Conservation (phyloP, 2,888 invertebrate species). For the Julus scanicus region DNA sequence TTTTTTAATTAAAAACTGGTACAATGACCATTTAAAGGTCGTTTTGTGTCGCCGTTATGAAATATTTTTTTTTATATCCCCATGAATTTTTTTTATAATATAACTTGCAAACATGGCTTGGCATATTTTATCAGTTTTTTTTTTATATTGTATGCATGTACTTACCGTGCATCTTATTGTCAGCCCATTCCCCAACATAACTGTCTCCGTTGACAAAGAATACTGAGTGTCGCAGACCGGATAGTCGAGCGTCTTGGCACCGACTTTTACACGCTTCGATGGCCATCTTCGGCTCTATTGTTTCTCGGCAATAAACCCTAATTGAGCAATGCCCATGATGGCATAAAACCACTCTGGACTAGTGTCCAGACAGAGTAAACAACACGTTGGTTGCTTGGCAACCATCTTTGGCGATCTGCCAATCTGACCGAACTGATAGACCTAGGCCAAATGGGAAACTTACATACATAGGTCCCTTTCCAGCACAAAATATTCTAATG, state of each 20-base stretch:
- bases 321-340: neutral
- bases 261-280: neutral
- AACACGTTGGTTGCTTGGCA: neutral
- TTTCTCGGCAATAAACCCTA: neutral
- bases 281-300: neutral
- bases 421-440: too few relatives aligned
- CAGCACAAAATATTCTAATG: too few relatives aligned
- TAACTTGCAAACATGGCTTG: too few relatives aligned
- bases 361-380: neutral
- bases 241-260: neutral
- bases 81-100: too few relatives aligned
- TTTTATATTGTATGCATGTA: neutral
- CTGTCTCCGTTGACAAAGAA: conserved; percentile 45
- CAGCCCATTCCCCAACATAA: conserved; percentile 55
- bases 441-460: too few relatives aligned
- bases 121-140: too few relatives aligned
- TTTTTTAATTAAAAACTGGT: too few relatives aligned
- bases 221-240: conserved; percentile 53
- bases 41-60: too few relatives aligned
- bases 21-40: too few relatives aligned
- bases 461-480: too few relatives aligned
- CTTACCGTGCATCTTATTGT: conserved; percentile 53
- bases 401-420: neutral
- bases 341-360: conserved; percentile 6
- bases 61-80: too few relatives aligned